A percentile compares a stretch with the other conserved stretches of the same genome.
phyloP scores from a whole-genome alignment of 2,797 vertebrate genomes.

The Girardinus metallicus region DNA sequence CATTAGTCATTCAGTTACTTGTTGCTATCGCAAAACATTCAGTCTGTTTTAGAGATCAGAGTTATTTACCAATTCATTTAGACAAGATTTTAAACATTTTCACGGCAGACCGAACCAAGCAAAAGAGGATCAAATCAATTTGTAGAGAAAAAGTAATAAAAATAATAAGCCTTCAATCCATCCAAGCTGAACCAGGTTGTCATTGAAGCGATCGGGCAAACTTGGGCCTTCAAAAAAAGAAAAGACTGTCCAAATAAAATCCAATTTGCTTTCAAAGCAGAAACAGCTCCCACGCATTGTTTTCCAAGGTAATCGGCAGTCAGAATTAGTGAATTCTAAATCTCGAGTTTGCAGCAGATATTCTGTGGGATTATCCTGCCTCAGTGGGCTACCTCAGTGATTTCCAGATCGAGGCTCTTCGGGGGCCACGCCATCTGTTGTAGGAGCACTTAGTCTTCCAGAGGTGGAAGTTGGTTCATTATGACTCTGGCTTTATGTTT shows the following conservation, averaged over 20 bases:
- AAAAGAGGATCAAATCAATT: background rate
- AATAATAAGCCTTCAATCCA: background rate
- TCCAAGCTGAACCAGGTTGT: background rate
- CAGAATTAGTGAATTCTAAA: background rate
- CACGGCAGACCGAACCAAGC: background rate
- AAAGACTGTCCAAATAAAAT: background rate
- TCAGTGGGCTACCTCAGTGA: constrained; percentile 6
- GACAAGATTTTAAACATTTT: background rate
- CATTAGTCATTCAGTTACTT: background rate
- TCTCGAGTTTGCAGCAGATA: background rate
- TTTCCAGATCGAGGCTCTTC: constrained; percentile 20
- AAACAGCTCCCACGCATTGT: background rate
- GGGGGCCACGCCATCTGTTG: constrained; percentile 9
- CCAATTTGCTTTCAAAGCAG: background rate
- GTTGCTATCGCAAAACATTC: background rate
- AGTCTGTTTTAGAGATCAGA: background rate
- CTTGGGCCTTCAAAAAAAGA: background rate
- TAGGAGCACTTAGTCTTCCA: constrained; percentile 3
- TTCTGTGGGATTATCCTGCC: constrained; percentile 10
- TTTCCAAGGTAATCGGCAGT: background rate
- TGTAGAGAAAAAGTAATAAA: background rate
- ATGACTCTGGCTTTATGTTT: background rate
- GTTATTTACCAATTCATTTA: background rate
- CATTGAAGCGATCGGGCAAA: background rate
- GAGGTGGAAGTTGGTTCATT: constrained; percentile 5